These are phyloP conservation scores for Amphilophus citrinellus DNA, from an alignment of 2,113 vertebrate genomes.

Conservation along the genomic window DNA sequence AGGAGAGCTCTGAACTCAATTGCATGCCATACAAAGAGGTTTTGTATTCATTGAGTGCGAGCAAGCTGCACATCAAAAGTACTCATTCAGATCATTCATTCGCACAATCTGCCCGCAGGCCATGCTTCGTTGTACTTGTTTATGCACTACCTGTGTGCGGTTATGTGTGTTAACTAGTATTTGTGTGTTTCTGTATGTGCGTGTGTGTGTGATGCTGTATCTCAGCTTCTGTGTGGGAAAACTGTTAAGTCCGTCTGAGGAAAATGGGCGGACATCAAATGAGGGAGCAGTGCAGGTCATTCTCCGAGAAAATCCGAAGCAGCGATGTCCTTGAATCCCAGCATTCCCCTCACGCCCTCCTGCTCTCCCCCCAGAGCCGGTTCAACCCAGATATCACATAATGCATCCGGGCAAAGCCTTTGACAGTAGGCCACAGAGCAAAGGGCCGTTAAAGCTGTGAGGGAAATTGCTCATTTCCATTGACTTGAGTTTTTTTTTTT, in stretches of 20 bases:
- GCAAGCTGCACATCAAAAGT: conserved; percentile 52
- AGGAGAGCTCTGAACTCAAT: conserved; percentile 38
- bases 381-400: conserved; percentile 59
- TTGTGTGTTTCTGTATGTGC: not conserved
- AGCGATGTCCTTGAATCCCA: conserved; percentile 37
- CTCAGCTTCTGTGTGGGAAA: conserved; percentile 21
- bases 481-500: conserved; percentile 8
- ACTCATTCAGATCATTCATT: conserved; percentile 54
- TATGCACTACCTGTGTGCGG: conserved; percentile 34
- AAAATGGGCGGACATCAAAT: conserved; percentile 43
- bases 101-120: conserved; percentile 38
- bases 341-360: conserved; percentile 26
- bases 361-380: conserved; percentile 54
- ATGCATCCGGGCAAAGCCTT: conserved; percentile 29
- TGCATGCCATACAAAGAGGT: conserved; percentile 30
- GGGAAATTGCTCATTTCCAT: conserved; percentile 64
- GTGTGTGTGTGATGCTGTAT: conserved; percentile 17
- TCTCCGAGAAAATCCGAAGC: conserved; percentile 42
- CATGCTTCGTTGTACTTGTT: conserved; percentile 42
- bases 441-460: conserved; percentile 49
- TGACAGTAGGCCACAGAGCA: conserved; percentile 31
- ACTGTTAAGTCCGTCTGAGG: conserved; percentile 12
- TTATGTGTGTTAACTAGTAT: not conserved
- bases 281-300: conserved; percentile 37
- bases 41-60: conserved; percentile 49